These are phyloP conservation scores for Acrobasis consociella DNA, from an alignment of 2,888 invertebrate species.

Conservation along the genomic window DNA sequence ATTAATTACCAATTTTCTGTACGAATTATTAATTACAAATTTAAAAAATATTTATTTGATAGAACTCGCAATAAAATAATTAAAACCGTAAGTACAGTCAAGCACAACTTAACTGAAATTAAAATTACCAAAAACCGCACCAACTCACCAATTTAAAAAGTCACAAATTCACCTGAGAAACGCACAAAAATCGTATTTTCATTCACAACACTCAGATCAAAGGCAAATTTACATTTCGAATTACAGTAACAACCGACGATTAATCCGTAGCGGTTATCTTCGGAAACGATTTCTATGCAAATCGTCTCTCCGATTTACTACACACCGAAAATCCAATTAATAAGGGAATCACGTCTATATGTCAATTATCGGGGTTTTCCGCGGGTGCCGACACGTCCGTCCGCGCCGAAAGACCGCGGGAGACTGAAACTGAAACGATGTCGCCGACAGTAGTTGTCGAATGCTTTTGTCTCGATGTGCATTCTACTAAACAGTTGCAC, in stretches of 20 bases:
- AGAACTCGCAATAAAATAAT: too few species aligned
- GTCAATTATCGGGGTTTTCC: slow-evolving; percentile 32
- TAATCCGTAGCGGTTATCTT: slow-evolving; percentile 30
- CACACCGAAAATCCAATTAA: slow-evolving; percentile 37
- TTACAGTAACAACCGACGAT: slow-evolving; percentile 27
- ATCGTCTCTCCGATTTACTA: slow-evolving; percentile 31
- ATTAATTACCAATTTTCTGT: too few species aligned
- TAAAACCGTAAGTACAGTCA: too few species aligned
- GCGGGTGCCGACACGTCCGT: neutral
- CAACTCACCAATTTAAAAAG: slow-evolving; percentile 18
- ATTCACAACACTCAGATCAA: slow-evolving; percentile 32
- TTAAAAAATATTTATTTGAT: too few species aligned
- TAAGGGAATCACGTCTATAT: slow-evolving; percentile 36
- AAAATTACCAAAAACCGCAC: neutral
- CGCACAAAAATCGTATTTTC: slow-evolving; percentile 27
- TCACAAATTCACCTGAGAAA: slow-evolving; percentile 1
- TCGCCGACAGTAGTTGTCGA: neutral
- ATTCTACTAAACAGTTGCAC: slow-evolving; percentile 15
- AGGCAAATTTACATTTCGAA: slow-evolving; percentile 28
- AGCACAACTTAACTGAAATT: neutral
- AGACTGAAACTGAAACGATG: slow-evolving; percentile 17
- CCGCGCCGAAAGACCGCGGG: slow-evolving; percentile 14
- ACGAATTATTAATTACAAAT: too few species aligned
- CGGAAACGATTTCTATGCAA: slow-evolving; percentile 41
- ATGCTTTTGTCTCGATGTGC: slow-evolving; percentile 11